Evolutionary conservation across 1,140 invertebrate species (phyloP), one percentile per base, ranked within the genome.

Genomic region (Leptopilina boulardi): DNA sequence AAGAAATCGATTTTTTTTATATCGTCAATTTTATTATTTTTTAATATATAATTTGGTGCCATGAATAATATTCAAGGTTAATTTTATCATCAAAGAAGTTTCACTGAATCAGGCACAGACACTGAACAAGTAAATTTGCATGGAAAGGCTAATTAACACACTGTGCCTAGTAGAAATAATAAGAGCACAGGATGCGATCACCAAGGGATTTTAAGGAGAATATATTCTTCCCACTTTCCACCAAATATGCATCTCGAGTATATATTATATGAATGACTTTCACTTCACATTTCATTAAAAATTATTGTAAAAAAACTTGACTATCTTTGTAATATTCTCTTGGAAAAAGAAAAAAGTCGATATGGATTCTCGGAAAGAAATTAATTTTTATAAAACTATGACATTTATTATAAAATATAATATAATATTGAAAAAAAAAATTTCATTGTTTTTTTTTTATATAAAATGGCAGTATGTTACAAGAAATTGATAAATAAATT

Each of bases 1-100:
- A 78, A 84, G 79, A 84, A 80, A 79, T 76, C 80, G 82, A 84
- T 79, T 76, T 75, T 77, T 73, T 47, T 73, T 42, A 42, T 44
- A 79, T 70, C 74, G 73, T 79, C 75, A 73, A 73, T 73, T 56
- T 76, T 59, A 72, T 78, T 47, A 66, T 66, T 34, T 72, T 42
- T 41, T 41, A 41, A 10, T 41, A 41, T 5, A 41, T 10, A 41
- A 41, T 41, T 41, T 41, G 38, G 8, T 8, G 34, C 4, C 59
- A 30, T 66, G 9, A 30, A 15, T 30, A 3, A 6, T 4, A 66
- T 66, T 66, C 23, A 66, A 66, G 59, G 59, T 66, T 3, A 30
- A 30, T 15, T 30, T 66, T 66, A 66, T 66, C 54, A 38, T 38
- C 34, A 38, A n/a, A 66, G 15, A 66, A 66, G 23, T 66, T 66